Base-by-base conservation (phyloP, 2,113 vertebrate genomes). In the Dunckerocampus dactyliophorus region DNA sequence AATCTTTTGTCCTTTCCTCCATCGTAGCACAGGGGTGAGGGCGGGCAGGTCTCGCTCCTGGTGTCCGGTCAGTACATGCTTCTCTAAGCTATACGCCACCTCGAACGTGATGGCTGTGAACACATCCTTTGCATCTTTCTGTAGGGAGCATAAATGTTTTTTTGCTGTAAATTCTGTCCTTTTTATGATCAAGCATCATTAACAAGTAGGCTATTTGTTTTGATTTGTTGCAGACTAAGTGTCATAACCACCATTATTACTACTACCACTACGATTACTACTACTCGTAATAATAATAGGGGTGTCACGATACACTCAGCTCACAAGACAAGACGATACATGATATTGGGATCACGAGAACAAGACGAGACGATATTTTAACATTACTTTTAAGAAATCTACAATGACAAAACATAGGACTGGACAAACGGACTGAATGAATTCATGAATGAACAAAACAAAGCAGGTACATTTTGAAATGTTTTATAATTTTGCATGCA, bases 81-180 rank as follows among this genome's bases (percentile, higher is more conserved):
- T 90, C 0, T 88, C 91, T 59, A 99, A 91, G 80, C 90, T 92
- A 84, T 99, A 99, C 0, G 92, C 85, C 6, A 87, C 92, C 86
- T 99, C 97, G 24, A 99, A 99, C 4, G 92, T 85, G 69, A 99
- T 95, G 49, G 96, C 90, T 5, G 94, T 92, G 82, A 98, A 97
- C 71, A 99, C 97, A 0, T 99, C 97, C 81, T 95, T 92, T 15
- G 97, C 93, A 50, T 95, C 92, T 79, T 93, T 94, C 97, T 99
- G 90, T 34, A 82, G 83, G 8, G 47, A 47, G 24, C 37, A 43
- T 43, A 48, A 52, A 21, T 43, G 56, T 12, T 4, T 12, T n/a
- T 9, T 51, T 12, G 47, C 1, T 37, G 34, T 49, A n/a, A 67
- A 7, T 43, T 8, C 54, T 52, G 31, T 17, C 28, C 15, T 12